Evolutionary conservation across 1,140 invertebrate genomes (phyloP).

Genomic region (Cephus cinctus): DNA sequence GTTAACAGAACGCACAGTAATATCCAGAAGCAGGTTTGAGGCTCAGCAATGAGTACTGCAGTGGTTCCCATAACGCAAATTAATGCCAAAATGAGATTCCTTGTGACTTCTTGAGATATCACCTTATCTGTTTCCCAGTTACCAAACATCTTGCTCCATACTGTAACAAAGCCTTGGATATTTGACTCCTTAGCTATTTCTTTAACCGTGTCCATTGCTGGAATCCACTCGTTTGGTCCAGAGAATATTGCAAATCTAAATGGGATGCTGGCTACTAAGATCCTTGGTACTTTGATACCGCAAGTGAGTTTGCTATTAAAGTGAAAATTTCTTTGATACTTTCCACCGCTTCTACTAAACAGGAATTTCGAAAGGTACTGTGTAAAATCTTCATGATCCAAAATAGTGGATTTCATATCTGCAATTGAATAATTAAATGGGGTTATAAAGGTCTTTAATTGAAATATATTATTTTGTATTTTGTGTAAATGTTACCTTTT

Average conservation of each 20-base stretch:
- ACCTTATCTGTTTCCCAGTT: slow-evolving; percentile 79
- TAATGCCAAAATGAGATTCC: slow-evolving; percentile 78
- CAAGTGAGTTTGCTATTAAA: slow-evolving; percentile 64
- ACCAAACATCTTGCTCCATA: slow-evolving; percentile 70
- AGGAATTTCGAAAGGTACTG: slow-evolving; percentile 70
- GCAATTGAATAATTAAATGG: slow-evolving; percentile 9
- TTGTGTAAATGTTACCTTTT: slow-evolving; percentile 38
- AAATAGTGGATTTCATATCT: slow-evolving; percentile 34
- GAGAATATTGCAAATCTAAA: slow-evolving; percentile 64
- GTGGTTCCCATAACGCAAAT: slow-evolving; percentile 81
- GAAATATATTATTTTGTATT: slow-evolving; percentile 3
- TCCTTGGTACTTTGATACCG: slow-evolving; percentile 58
- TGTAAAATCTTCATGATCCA: slow-evolving; percentile 60
- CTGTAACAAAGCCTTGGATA: slow-evolving; percentile 62
- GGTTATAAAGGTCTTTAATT: slow-evolving; percentile 1
- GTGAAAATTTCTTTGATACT: slow-evolving; percentile 67
- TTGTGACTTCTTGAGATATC: slow-evolving; percentile 72
- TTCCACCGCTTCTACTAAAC: slow-evolving; percentile 66
- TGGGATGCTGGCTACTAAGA: slow-evolving; percentile 61
- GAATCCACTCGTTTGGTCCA: slow-evolving; percentile 67
- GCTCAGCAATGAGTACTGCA: slow-evolving; percentile 75
- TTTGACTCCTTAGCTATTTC: slow-evolving; percentile 55
- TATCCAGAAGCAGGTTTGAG: slow-evolving; percentile 76
- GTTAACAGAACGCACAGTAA: slow-evolving; percentile 76
- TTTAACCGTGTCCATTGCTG: slow-evolving; percentile 71